Evolutionary conservation across 2,113 vertebrate species (phyloP).

Genomic region (Eublepharis macularius): DNA sequence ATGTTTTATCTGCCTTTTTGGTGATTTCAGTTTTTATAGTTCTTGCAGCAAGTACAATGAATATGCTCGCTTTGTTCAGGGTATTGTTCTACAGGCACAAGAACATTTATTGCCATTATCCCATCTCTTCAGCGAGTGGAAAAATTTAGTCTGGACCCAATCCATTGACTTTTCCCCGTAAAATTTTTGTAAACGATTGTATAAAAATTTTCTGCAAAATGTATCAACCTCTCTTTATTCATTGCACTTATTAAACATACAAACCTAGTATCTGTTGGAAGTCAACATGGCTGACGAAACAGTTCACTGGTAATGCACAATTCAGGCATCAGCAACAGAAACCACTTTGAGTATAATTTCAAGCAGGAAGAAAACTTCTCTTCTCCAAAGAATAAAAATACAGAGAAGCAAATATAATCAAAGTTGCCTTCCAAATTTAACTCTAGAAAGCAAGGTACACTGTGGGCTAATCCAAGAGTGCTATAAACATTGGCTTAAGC

Average conservation of each 20-base stretch:
- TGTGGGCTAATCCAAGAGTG: neutral
- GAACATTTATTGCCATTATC: too few species aligned
- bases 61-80: constrained; percentile 31
- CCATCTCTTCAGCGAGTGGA: too few species aligned
- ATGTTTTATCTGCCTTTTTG: constrained; percentile 56
- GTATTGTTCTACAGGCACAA: too few species aligned
- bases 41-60: constrained; percentile 38
- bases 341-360: neutral
- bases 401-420: neutral
- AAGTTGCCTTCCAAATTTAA: neutral
- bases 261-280: neutral
- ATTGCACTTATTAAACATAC: neutral
- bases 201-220: neutral
- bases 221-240: neutral
- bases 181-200: neutral
- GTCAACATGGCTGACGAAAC: neutral
- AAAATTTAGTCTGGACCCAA: too few species aligned
- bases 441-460: neutral
- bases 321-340: neutral
- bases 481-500: constrained; percentile 16
- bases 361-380: neutral
- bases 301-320: neutral
- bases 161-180: neutral
- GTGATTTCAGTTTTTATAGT: constrained; percentile 43
- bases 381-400: neutral